Evolutionary conservation across 2,888 invertebrate genomes (phyloP).

Genomic region (Nipponacmea schrenckii): DNA sequence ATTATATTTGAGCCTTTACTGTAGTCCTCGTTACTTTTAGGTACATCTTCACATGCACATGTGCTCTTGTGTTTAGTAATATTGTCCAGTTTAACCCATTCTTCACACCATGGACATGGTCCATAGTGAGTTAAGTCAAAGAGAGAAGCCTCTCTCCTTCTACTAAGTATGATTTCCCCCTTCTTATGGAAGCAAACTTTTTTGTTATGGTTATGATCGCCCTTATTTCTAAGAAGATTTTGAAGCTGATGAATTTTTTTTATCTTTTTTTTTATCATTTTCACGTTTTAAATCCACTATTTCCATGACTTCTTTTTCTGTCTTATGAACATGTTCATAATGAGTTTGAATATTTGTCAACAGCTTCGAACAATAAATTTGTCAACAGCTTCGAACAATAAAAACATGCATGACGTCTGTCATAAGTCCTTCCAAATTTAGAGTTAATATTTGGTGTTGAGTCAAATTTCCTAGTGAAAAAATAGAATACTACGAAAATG

Average conservation of each 20-base stretch:
- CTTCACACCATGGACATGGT: slow-evolving; percentile 11
- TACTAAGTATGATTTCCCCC: slow-evolving; percentile 15
- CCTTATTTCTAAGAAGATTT: background rate
- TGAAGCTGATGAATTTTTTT: background rate
- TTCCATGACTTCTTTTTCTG: background rate
- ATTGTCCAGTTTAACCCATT: background rate
- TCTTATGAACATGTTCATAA: slow-evolving; percentile 9
- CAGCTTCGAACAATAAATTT: background rate
- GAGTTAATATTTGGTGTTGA: background rate
- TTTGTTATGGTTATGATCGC: slow-evolving; percentile 7
- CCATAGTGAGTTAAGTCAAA: slow-evolving; percentile 7
- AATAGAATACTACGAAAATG: no score
- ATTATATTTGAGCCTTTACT: background rate
- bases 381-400: background rate
- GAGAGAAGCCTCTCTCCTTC: background rate
- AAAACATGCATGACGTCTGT: background rate
- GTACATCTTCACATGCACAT: background rate
- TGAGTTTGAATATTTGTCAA: slow-evolving; percentile 4
- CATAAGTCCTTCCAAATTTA: slow-evolving; percentile 7
- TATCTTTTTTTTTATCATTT: background rate
- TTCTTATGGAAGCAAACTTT: background rate
- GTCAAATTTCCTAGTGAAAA: background rate
- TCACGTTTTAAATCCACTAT: background rate
- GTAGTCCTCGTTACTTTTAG: background rate
- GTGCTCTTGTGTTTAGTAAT: slow-evolving; percentile 1